phyloP scores from a whole-genome alignment of 2,113 vertebrate genomes.

The Bucco capensis region DNA sequence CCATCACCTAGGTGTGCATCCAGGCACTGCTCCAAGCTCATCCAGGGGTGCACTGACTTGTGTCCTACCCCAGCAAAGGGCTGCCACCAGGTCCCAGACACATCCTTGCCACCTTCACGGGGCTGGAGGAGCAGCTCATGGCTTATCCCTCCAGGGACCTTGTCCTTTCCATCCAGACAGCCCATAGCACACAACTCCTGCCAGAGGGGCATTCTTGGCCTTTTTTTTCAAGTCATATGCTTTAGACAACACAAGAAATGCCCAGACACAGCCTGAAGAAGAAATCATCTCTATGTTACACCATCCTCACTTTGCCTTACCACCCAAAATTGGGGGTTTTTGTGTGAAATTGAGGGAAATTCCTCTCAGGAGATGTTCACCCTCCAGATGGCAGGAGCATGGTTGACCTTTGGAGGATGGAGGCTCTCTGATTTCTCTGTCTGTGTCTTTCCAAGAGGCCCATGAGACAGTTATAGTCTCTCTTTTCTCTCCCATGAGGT shows the following conservation, averaged over 20 bases:
- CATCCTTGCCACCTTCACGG: background rate
- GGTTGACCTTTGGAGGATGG: background rate
- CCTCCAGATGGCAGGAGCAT: background rate
- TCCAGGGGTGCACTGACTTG: background rate
- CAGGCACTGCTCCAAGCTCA: background rate
- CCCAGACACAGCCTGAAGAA: background rate
- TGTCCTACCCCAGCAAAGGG: background rate
- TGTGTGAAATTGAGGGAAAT: background rate
- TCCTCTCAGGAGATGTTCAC: background rate
- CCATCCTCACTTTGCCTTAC: background rate
- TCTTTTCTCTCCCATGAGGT: background rate
- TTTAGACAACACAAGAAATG: background rate
- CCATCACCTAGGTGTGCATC: background rate
- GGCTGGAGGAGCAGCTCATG: rapidly evolving
- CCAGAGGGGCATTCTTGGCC: background rate
- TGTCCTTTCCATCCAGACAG: background rate
- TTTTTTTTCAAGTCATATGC: background rate
- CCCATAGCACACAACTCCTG: background rate
- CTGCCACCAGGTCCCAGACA: background rate
- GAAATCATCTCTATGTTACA: background rate
- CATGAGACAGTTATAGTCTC: background rate
- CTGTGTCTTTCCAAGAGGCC: background rate
- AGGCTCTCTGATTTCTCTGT: background rate
- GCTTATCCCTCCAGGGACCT: background rate
- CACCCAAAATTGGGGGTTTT: background rate